Evolutionary conservation across 2,797 vertebrate genomes (phyloP), one percentile per base, ranked within the genome.

Genomic region (Microcaecilia unicolor): DNA sequence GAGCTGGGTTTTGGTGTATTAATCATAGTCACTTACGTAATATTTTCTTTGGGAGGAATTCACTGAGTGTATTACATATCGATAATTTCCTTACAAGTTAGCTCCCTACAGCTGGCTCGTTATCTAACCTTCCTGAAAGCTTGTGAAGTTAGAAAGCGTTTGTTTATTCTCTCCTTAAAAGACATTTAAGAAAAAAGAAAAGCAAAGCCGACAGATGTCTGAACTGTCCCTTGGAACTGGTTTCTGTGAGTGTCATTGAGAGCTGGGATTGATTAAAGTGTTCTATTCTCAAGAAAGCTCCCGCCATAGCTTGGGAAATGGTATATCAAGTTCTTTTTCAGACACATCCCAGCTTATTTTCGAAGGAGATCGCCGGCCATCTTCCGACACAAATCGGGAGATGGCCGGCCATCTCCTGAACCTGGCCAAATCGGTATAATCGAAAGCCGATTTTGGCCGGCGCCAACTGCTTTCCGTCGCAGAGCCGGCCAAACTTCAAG

Each of bases 11-110:
- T 55, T 38, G 62, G 61, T 58, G 51, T 18, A 32, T 52, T 63
- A 50, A 34, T 81, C 75, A 76, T 57, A 41, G 26, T 30, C 75
- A 56, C 80, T 76, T 74, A 73, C 31, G 62, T 72, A 66, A 76
- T 61, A 58, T 55, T 68, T 71, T 65, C 60, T 62, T 57, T 64
- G 67, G 70, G 70, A 62, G 61, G 51, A 50, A 36, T 49, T 31
- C 44, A 24, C 55, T 74, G 61, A 44, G 51, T 65, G 52, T 41
- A 61, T 59, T 66, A 62, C 67, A 64, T 53, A 64, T 57, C 63
- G 61, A 64, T 58, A 63, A 54, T 56, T 65, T 14, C 22, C 28
- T 25, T 31, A 12, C 22, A 18, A 22, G 13, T 33, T 9, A 15
- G 13, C 10, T 34, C 24, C 36, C 44, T 32, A 15, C 34, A 45